Conservation (phyloP, 2,797 vertebrate genomes). For the Poecilia picta region DNA sequence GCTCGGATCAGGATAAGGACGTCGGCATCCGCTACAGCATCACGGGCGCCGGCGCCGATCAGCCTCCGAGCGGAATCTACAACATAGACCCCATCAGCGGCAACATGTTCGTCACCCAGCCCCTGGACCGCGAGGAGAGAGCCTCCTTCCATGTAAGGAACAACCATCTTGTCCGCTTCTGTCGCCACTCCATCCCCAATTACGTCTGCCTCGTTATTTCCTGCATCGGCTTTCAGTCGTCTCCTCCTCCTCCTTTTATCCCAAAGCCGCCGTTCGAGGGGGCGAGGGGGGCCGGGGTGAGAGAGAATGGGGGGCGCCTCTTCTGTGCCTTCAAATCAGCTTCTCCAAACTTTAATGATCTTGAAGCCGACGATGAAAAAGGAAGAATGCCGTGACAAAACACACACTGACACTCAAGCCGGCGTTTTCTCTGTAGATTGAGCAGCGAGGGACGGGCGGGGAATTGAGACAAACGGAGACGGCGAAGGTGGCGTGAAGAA, state of each 20-base stretch:
- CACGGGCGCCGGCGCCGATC: slow-evolving; percentile 96
- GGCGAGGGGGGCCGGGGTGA: no score
- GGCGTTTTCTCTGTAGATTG: slow-evolving; percentile 41
- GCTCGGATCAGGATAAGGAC: slow-evolving; percentile 97
- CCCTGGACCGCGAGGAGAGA: slow-evolving; percentile 94
- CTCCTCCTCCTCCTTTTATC: slow-evolving; percentile 34
- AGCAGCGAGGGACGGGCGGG: slow-evolving; percentile 27
- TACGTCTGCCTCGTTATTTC: slow-evolving; percentile 44
- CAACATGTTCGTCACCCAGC: slow-evolving; percentile 96
- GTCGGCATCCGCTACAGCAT: slow-evolving; percentile 97
- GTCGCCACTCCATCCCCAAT: slow-evolving; percentile 25
- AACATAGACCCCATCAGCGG: slow-evolving; percentile 96
- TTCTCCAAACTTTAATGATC: slow-evolving; percentile 47
- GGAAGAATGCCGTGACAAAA: slow-evolving; percentile 53
- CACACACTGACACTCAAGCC: slow-evolving; percentile 44
- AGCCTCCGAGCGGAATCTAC: slow-evolving; percentile 96
- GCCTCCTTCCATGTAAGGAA: slow-evolving; percentile 94
- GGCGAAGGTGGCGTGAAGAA: slow-evolving; percentile 28
- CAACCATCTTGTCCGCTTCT: slow-evolving; percentile 22
- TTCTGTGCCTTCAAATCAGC: slow-evolving; percentile 34
- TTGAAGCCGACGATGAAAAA: slow-evolving; percentile 42
- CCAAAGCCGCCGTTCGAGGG: neutral
- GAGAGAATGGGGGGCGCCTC: neutral
- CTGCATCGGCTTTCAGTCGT: neutral
- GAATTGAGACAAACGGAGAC: slow-evolving; percentile 29